These are phyloP conservation scores for Isoperla grammatica DNA, from an alignment of 2,888 invertebrate species.

Conservation along the genomic window DNA sequence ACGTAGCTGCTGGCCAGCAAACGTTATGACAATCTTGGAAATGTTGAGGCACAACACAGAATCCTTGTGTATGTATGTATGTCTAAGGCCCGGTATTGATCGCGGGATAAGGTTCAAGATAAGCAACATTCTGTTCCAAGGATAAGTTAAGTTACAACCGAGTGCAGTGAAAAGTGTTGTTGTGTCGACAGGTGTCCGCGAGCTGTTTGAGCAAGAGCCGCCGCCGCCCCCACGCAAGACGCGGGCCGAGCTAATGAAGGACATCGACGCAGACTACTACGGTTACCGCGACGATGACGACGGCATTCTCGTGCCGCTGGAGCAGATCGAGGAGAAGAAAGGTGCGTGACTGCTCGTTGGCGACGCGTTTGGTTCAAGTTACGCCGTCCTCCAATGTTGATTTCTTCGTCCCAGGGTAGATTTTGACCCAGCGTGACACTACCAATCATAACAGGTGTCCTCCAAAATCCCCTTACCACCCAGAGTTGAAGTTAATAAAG, in stretches of 20 bases:
- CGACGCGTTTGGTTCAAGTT: background rate
- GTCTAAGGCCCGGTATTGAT: no score
- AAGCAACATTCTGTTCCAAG: no score
- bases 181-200: slow-evolving; percentile 87
- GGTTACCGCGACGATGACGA: slow-evolving; percentile 99
- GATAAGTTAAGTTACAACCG: no score
- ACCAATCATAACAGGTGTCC: background rate
- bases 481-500: no score
- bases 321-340: slow-evolving; percentile 70
- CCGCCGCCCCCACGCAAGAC: slow-evolving; percentile 87
- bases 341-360: slow-evolving; percentile 45
- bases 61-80: no score
- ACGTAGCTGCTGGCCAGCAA: no score
- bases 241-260: slow-evolving; percentile 93
- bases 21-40: no score
- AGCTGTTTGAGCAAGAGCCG: slow-evolving; percentile 94
- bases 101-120: no score
- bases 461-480: background rate
- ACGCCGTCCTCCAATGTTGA: background rate
- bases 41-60: no score
- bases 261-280: slow-evolving; percentile 98
- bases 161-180: no score
- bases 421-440: no score
- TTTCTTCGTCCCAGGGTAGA: background rate
- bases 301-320: slow-evolving; percentile 85